Evolutionary conservation across 1,140 invertebrate species (phyloP).

Genomic region (Platyura marginata): DNA sequence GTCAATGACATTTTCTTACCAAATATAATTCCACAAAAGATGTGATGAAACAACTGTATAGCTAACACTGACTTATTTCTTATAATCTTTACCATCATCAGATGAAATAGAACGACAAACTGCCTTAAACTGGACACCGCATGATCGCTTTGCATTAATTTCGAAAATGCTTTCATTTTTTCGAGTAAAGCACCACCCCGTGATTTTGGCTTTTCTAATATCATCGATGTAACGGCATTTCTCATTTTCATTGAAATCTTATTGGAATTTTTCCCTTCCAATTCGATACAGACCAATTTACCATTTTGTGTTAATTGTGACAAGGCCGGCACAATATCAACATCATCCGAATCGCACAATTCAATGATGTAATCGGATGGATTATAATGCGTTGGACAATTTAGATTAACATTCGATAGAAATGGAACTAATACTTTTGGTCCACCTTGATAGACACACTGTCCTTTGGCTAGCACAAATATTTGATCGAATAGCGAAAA

Average conservation of each 20-base stretch:
- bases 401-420: conserved; percentile 36
- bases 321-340: conserved; percentile 16
- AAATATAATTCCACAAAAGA: conserved; percentile 33
- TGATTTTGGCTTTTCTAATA: conserved; percentile 20
- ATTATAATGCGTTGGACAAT: conserved; percentile 64
- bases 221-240: conserved; percentile 20
- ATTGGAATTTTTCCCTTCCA: conserved; percentile 1
- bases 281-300: conserved; percentile 17
- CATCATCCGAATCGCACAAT: conserved; percentile 20
- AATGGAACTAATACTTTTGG: conserved; percentile 49
- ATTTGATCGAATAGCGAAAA: conserved; percentile 75
- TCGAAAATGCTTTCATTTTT: conserved; percentile 16
- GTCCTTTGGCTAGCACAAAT: conserved; percentile 42
- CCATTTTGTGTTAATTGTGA: conserved; percentile 29
- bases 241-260: conserved; percentile 19
- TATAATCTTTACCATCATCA: conserved; percentile 20
- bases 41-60: conserved; percentile 38
- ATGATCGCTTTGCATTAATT: conserved; percentile 9
- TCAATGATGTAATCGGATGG: conserved; percentile 56
- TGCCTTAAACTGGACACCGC: conserved; percentile 16
- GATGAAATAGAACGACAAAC: conserved; percentile 15
- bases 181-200: conserved; percentile 11
- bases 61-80: conserved; percentile 27
- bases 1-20: conserved; percentile 12
- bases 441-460: conserved; percentile 58